Percentiles rank a stretch among this genome's conserved stretches.
phyloP scores from a whole-genome alignment of 37 sponge, comb jelly and placozoan genomes.

The Dysidea cf. avara region DNA sequence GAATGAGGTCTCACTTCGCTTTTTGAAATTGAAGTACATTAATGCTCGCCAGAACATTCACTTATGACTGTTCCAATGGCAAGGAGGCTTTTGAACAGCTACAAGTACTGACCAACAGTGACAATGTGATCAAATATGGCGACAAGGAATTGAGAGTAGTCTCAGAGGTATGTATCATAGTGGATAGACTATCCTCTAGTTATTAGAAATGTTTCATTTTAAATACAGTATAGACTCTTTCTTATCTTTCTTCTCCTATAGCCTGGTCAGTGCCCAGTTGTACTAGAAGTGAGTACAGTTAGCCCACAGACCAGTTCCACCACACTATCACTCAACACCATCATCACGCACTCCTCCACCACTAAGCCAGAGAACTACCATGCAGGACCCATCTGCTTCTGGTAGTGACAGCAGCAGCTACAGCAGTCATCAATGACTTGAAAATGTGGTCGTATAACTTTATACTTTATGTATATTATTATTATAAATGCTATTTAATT shows the following conservation, averaged over 20 bases:
- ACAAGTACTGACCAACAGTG: conserved; percentile 35
- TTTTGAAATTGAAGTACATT: conserved; percentile 51
- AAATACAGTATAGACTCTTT: not conserved
- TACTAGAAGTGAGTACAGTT: conserved; percentile 44
- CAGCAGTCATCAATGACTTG: too few species aligned
- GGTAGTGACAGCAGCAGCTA: too few species aligned
- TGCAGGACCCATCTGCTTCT: conserved; percentile 58
- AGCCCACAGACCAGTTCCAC: conserved; percentile 11
- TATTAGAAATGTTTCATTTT: not conserved
- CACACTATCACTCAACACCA: conserved; percentile 30
- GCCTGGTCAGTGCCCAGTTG: conserved; percentile 71
- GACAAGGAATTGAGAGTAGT: conserved; percentile 57
- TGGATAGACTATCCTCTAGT: too few species aligned
- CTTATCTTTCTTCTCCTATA: not conserved
- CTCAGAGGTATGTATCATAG: conserved; percentile 54
- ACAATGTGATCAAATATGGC: conserved; percentile 25
- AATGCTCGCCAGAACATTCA: conserved; percentile 63
- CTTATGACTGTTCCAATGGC: conserved; percentile 54
- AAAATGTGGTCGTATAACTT: too few species aligned
- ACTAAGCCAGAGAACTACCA: conserved; percentile 33
- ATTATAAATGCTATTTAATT: too few species aligned
- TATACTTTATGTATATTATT: too few species aligned
- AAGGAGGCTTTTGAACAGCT: conserved; percentile 42
- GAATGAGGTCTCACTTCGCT: conserved; percentile 36
- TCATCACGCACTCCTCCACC: conserved; percentile 12